These are phyloP conservation scores for Psophia crepitans DNA, from an alignment of 2,113 vertebrate genomes.

Conservation along the genomic window DNA sequence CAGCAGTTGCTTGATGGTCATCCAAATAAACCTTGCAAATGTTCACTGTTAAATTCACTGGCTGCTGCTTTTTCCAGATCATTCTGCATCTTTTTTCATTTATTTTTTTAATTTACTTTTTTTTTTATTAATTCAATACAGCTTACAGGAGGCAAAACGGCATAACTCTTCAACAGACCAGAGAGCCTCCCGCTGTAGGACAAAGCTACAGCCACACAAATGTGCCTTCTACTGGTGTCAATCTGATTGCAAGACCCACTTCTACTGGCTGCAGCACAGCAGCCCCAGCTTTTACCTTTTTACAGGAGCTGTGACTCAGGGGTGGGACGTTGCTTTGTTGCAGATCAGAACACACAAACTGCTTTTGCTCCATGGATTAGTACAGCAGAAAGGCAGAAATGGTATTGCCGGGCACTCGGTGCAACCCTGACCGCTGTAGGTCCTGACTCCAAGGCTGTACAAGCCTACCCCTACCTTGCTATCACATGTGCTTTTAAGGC, in stretches of 20 bases:
- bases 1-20: background rate
- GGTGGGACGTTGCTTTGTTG: rapidly evolving
- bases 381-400: background rate
- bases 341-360: background rate
- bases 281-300: background rate
- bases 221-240: background rate
- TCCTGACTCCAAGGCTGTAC: background rate
- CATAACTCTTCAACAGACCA: rapidly evolving
- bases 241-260: background rate
- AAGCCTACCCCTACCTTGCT: background rate
- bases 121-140: background rate
- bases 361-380: background rate
- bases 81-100: background rate
- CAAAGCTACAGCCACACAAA: background rate
- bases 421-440: background rate
- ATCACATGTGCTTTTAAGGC: background rate
- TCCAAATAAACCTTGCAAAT: background rate
- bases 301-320: background rate
- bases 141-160: background rate
- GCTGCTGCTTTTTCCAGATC: background rate
- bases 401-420: rapidly evolving
- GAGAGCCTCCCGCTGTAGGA: rapidly evolving
- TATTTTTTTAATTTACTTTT: too few species aligned
- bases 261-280: background rate
- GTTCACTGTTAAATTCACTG: background rate